Conservation (phyloP, 2,113 vertebrate species). For the Platysteira castanea region DNA sequence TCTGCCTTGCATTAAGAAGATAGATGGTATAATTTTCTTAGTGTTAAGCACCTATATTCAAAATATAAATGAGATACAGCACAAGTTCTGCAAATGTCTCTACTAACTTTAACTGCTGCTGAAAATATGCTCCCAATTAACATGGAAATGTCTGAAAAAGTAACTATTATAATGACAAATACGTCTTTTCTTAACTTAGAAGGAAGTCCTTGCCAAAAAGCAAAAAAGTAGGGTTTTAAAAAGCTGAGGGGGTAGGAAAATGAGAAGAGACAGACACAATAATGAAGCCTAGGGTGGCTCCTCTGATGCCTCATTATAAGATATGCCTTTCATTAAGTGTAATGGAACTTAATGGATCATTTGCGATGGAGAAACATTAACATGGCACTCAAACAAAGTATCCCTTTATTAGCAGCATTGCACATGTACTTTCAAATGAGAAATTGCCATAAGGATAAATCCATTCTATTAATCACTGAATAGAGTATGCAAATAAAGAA, state of each 20-base stretch:
- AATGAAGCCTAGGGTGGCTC: constrained; percentile 19
- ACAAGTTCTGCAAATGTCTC: neutral
- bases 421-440: neutral
- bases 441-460: neutral
- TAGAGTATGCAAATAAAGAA: neutral
- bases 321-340: constrained; percentile 33
- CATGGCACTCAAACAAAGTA: neutral
- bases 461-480: neutral
- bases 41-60: neutral
- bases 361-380: constrained; percentile 22
- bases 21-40: neutral
- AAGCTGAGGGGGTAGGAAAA: neutral
- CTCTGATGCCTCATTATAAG: constrained; percentile 20
- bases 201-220: neutral
- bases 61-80: neutral
- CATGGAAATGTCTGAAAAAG: neutral
- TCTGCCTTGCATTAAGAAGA: neutral
- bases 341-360: constrained; percentile 53
- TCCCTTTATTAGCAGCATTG: neutral
- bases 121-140: constrained; percentile 41
- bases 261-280: neutral
- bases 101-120: neutral
- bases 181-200: neutral
- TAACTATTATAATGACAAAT: neutral
- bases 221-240: neutral